Percentiles rank a stretch among this genome's conserved stretches.
These are phyloP conservation scores for Acropora tenuis DNA, from an alignment of 64 coral and sea anemone species.

Conservation along the genomic window DNA sequence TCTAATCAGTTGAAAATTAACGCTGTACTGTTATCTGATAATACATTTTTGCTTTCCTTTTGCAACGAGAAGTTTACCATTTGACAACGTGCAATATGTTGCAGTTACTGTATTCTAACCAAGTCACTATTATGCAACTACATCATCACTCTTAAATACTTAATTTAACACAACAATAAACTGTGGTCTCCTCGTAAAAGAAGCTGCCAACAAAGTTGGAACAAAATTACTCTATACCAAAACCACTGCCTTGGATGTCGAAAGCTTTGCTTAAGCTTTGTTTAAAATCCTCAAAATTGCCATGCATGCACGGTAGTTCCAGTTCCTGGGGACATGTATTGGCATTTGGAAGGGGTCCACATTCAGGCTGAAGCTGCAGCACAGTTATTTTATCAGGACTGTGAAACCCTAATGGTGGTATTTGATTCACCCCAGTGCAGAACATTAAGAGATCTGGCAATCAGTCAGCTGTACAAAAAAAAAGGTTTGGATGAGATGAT, in stretches of 20 bases:
- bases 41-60: neutral
- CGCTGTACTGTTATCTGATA: neutral
- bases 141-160: neutral
- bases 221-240: slow-evolving; percentile 55
- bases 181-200: neutral
- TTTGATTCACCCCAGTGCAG: slow-evolving; percentile 57
- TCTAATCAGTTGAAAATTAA: neutral
- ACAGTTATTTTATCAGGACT: slow-evolving; percentile 67
- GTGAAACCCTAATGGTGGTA: slow-evolving; percentile 72
- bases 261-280: slow-evolving; percentile 53
- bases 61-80: neutral
- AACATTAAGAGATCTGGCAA: slow-evolving; percentile 65
- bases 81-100: neutral
- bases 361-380: slow-evolving; percentile 34
- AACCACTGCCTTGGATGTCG: slow-evolving; percentile 55
- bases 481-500: slow-evolving; percentile 14
- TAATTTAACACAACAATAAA: neutral
- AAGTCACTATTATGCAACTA: neutral
- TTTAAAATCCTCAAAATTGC: slow-evolving; percentile 41
- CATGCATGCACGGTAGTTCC: slow-evolving; percentile 42
- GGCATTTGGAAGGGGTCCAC: slow-evolving; percentile 67
- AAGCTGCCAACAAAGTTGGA: neutral
- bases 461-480: slow-evolving; percentile 9
- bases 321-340: slow-evolving; percentile 60
- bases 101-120: neutral